Conservation (phyloP, 2,797 vertebrate genomes). For the Cossypha dichroa region DNA sequence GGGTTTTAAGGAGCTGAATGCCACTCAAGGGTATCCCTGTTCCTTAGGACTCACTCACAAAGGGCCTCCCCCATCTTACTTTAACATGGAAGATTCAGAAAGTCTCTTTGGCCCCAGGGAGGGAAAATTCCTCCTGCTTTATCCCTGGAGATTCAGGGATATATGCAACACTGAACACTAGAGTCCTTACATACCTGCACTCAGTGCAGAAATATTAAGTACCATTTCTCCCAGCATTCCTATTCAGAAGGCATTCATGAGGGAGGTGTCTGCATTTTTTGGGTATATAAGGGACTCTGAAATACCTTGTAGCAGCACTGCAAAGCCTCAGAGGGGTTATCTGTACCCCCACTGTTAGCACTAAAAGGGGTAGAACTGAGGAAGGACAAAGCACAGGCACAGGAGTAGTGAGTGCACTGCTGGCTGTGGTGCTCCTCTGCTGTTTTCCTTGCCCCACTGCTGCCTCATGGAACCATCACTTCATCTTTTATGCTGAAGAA, state of each 20-base stretch:
- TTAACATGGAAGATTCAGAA: background rate
- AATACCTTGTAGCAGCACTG: background rate
- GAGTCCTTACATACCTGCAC: fast-evolving
- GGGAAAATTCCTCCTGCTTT: background rate
- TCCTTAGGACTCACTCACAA: background rate
- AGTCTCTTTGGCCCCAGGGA: background rate
- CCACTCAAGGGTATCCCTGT: fast-evolving
- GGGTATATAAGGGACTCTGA: background rate
- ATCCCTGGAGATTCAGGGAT: background rate
- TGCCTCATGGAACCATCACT: background rate
- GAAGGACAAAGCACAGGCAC: background rate
- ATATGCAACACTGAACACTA: fast-evolving
- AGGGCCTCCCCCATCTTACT: background rate
- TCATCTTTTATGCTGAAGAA: conserved; percentile 32
- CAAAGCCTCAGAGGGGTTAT: background rate
- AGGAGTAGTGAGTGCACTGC: background rate
- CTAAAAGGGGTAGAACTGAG: background rate
- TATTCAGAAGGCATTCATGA: background rate
- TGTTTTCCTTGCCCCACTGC: background rate
- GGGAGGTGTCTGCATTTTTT: background rate
- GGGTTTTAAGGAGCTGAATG: background rate
- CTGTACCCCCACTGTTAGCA: background rate
- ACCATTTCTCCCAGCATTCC: background rate
- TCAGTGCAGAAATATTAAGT: background rate
- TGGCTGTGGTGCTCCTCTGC: background rate